A percentile compares a stretch with the other conserved stretches of the same genome.
These are phyloP conservation scores for Trichechus manatus DNA, from an alignment of 2,113 vertebrate genomes.

Conservation along the genomic window DNA sequence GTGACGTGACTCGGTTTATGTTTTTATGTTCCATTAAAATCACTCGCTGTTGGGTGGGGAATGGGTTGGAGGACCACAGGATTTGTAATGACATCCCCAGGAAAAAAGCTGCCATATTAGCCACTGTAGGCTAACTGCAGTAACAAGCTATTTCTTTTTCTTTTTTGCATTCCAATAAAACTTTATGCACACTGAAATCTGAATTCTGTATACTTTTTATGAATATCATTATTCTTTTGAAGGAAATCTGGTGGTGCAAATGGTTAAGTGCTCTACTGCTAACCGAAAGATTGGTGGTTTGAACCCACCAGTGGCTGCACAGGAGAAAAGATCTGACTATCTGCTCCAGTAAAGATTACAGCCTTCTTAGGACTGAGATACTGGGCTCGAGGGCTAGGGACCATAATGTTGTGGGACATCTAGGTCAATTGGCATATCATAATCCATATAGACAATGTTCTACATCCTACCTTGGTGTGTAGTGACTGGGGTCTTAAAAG, in stretches of 20 bases:
- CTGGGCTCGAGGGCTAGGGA: no score
- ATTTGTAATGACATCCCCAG: not conserved
- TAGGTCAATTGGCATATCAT: no score
- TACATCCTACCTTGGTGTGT: no score
- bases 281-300: not conserved
- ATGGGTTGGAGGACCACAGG: no score
- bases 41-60: not conserved
- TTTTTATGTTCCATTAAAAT: not conserved
- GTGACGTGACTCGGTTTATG: not conserved
- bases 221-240: not conserved
- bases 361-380: no score
- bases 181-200: no score
- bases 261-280: not conserved
- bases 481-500: no score
- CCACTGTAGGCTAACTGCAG: no score
- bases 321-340: not conserved
- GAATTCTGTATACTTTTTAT: not conserved
- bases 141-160: not conserved
- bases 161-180: no score
- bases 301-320: not conserved
- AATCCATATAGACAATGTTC: no score
- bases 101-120: rapidly evolving
- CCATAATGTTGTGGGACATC: no score
- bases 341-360: not conserved
- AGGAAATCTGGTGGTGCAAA: not conserved